Conservation (phyloP, 2,797 vertebrate species). For the Microtus californicus region DNA sequence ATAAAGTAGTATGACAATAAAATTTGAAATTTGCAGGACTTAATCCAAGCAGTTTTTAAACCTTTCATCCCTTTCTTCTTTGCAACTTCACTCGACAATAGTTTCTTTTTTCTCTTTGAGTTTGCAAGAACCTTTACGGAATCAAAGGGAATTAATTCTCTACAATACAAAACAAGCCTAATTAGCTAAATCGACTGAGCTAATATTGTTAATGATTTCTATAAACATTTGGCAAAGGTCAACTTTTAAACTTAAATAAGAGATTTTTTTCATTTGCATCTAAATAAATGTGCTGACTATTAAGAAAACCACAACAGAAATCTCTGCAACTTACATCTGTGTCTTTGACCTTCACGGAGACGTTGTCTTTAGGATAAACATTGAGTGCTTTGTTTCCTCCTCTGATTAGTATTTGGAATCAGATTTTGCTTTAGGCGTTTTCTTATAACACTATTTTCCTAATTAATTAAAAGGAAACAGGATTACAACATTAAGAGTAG, state of each 20-base stretch:
- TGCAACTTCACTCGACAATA: neutral
- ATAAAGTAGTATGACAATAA: neutral
- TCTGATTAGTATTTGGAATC: constrained; percentile 56
- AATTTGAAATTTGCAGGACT: neutral
- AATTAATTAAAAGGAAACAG: constrained; percentile 74
- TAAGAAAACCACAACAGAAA: constrained; percentile 54
- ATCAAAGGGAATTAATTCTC: neutral
- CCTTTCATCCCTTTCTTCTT: neutral
- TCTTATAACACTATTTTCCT: constrained; percentile 62
- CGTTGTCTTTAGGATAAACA: constrained; percentile 9
- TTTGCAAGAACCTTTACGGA: constrained; percentile 43
- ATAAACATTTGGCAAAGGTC: constrained; percentile 85
- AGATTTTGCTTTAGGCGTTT: constrained; percentile 68
- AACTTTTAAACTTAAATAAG: constrained; percentile 82
- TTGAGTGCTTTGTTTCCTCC: constrained; percentile 1
- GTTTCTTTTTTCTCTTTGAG: neutral
- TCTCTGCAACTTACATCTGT: constrained; percentile 23
- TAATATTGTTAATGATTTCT: constrained; percentile 85
- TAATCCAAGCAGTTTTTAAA: neutral
- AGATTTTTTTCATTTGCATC: constrained; percentile 80
- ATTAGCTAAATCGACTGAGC: constrained; percentile 77
- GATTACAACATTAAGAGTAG: constrained; percentile 31
- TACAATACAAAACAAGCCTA: neutral
- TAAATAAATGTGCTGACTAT: constrained; percentile 80
- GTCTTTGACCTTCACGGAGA: constrained; percentile 70